Base-by-base conservation (phyloP, 1,140 invertebrate genomes). In the Lordiphosa stackelbergi region DNA sequence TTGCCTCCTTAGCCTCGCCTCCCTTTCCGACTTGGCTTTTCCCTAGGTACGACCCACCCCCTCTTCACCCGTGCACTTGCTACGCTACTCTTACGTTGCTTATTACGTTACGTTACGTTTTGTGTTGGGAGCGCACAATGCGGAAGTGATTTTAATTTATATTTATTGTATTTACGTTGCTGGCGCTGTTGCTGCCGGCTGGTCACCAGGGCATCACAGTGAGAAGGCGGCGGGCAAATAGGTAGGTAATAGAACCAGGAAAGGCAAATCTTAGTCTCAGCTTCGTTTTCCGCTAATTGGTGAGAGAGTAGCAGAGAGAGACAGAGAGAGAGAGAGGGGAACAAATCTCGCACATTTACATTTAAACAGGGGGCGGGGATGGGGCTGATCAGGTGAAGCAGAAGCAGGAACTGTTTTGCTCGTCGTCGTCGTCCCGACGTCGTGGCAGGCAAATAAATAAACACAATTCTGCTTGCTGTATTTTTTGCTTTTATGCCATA, bases 141-240 rank as follows among this genome's bases (percentile, higher is more conserved):
- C 85, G 85, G 85, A 87, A 87, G 85, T 87, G 85, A 86, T 85
- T 85, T 86, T 86, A 86, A 86, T 86, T 86, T 86, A 86, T 86
- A 86, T 86, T 86, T 86, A 86, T 86, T 86, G 73, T 84, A 75
- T 81, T 84, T 86, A 83, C 84, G 66, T 53, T 66, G 51, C 45
- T 36, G 52, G 19, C 16, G 51, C 40, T 34, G 56, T 28, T 51
- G 64, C 46, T 65, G 43, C 37, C 64, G 47, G 28, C 57, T 70
- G 66, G 66, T 70, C 66, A 70, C 66, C 66, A 62, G 58, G 66
- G 66, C 66, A 69, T 61, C 56, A 63, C 55, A 22, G 12, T 24
- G 28, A 31, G 42, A n/a, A 13, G 35, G 36, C 11, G 34, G 45
- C 49, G 31, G 37, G 24, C 24, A 4, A 28, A 40, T 24, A 45